Percentiles rank a stretch among this genome's conserved stretches.
Conservation (phyloP, 2,113 vertebrate genomes). For the Aegithalos caudatus region DNA sequence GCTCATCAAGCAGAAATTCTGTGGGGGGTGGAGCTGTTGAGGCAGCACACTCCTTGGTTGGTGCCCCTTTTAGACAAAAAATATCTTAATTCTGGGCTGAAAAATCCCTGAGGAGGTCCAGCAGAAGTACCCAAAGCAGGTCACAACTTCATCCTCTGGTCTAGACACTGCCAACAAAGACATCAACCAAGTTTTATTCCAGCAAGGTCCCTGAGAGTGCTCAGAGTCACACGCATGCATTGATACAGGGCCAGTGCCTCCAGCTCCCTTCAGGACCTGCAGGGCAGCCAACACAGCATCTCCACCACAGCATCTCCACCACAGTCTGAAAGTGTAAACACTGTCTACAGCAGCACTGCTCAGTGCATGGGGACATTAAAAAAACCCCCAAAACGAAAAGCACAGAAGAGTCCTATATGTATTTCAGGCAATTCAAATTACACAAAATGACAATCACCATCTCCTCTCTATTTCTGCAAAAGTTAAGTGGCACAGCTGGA, state of each 20-base stretch:
- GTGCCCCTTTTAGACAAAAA: background rate
- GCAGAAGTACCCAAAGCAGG: background rate
- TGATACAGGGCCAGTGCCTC: background rate
- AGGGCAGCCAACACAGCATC: background rate
- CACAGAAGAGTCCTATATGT: fast-evolving
- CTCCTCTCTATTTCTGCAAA: background rate
- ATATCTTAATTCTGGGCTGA: background rate
- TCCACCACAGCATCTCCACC: background rate
- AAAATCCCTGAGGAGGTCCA: background rate
- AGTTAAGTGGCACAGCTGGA: background rate
- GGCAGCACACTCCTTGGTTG: background rate
- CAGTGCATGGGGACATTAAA: background rate
- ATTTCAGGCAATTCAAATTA: background rate
- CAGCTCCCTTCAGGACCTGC: background rate
- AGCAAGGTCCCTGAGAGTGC: background rate
- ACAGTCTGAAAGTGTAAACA: background rate
- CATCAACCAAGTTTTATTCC: background rate
- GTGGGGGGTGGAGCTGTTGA: background rate
- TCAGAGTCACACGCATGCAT: fast-evolving
- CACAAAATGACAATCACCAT: background rate
- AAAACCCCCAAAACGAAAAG: too few relatives aligned
- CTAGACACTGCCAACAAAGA: background rate
- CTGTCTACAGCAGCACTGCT: fast-evolving
- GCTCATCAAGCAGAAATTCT: background rate
- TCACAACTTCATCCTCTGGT: background rate